Evolutionary conservation across 2,797 vertebrate species (phyloP), one percentile per base, ranked within the genome.

Genomic region (Erethizon dorsatum): DNA sequence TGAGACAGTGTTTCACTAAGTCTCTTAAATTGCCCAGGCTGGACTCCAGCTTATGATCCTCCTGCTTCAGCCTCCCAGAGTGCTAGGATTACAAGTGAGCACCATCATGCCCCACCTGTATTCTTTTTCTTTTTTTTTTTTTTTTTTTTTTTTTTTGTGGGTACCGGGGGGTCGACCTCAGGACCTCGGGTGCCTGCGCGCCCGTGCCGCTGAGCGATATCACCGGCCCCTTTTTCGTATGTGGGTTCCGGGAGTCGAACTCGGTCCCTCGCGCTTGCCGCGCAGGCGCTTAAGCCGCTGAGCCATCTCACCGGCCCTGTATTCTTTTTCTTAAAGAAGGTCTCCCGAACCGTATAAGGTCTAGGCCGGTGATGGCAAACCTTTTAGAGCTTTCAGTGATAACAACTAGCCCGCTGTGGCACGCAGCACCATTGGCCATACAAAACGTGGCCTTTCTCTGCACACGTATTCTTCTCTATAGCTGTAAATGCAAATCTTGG

Each of bases 71-170:
- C 31, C 77, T 78, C 77, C 18, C 77, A 79, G 14, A 54, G 31
- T 54, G 77, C 28, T 33, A 33, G 47, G 28, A 33, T 52, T 78
- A 52, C 75, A 78, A 33, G 47, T 20, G 28, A n/a, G 31, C 24
- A 2, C 31, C 50, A 54, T 54, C 6, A 9, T 31, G 47, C 28
- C 28, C 15, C 9, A n/a, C 77, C 31, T 84, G 33, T 47, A n/a
- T 90, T 95, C 59, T 84, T 92, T 83, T 87, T 67, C 69, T 88
- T 75, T n/a, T n/a, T n/a, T n/a, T n/a, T n/a, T n/a, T n/a, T n/a
- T n/a, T n/a, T n/a, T n/a, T n/a, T n/a, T n/a, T n/a, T n/a, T n/a
- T n/a, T n/a, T n/a, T n/a, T n/a, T n/a, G n/a, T n/a, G n/a, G n/a
- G n/a, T n/a, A n/a, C n/a, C n/a, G n/a, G n/a, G n/a, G n/a, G n/a